Percentiles rank a stretch among this genome's conserved stretches.
Evolutionary conservation across 2,888 invertebrate genomes (phyloP).

Genomic region (Hirudinaria manillensis): DNA sequence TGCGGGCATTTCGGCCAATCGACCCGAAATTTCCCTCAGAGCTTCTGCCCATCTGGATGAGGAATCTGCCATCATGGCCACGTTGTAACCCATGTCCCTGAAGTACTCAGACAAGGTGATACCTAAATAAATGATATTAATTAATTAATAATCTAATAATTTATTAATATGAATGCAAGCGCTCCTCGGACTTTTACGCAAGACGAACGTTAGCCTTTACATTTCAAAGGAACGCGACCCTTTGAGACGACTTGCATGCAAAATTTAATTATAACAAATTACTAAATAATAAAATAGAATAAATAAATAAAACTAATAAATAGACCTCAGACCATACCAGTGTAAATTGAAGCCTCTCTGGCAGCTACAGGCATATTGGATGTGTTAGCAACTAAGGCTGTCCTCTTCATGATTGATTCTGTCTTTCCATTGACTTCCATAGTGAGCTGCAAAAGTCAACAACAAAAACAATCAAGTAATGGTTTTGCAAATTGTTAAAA

Average conservation of each 20-base stretch:
- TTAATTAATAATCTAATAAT: background rate
- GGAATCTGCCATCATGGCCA: slow-evolving; percentile 99
- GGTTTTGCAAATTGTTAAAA: background rate
- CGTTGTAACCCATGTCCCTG: slow-evolving; percentile 94
- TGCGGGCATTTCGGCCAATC: slow-evolving; percentile 99
- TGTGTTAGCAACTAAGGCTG: slow-evolving; percentile 96
- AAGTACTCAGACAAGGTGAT: slow-evolving; percentile 99
- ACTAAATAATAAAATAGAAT: background rate
- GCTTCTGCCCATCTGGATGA: slow-evolving; percentile 99
- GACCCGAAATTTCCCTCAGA: slow-evolving; percentile 95
- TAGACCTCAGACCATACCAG: slow-evolving; percentile 58
- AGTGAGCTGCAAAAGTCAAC: slow-evolving; percentile 60
- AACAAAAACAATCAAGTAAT: slow-evolving; percentile 34
- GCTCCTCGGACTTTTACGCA: too few species aligned
- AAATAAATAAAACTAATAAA: background rate
- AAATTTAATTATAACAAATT: background rate
- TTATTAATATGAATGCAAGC: too few species aligned
- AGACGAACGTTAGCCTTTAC: too few species aligned
- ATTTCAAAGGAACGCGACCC: too few species aligned
- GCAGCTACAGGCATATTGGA: slow-evolving; percentile 99
- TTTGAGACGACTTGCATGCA: too few species aligned
- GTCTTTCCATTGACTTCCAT: slow-evolving; percentile 85
- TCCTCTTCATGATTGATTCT: slow-evolving; percentile 99
- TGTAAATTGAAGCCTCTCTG: slow-evolving; percentile 98
- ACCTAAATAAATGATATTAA: slow-evolving; percentile 58